phyloP scores from a whole-genome alignment of 2,113 vertebrate genomes.

The Channa maculata region DNA sequence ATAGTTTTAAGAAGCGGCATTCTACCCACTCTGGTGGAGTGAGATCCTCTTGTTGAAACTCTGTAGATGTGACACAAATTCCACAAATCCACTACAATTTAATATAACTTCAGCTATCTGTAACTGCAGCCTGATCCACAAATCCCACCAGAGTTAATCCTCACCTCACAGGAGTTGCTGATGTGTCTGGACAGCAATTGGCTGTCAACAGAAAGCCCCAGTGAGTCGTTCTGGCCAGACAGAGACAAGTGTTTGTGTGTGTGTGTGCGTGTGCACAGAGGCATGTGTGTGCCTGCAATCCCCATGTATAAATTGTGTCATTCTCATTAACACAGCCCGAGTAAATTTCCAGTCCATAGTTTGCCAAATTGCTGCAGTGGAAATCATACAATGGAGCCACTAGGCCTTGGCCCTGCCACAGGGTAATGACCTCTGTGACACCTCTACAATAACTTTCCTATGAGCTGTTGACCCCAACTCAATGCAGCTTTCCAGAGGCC shows the following conservation, averaged over 20 bases:
- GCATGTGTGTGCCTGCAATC: conserved; percentile 15
- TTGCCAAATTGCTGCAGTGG: conserved; percentile 23
- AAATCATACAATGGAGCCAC: not conserved
- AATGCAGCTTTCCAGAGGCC: conserved; percentile 33
- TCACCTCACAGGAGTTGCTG: conserved; percentile 30
- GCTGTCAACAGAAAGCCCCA: conserved; percentile 21
- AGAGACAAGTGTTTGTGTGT: conserved; percentile 5
- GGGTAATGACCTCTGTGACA: conserved; percentile 66
- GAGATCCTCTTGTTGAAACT: conserved; percentile 12
- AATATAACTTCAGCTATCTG: conserved; percentile 47
- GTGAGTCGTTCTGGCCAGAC: conserved; percentile 28
- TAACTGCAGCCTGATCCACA: conserved; percentile 29
- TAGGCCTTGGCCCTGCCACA: conserved; percentile 29
- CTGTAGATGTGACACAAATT: conserved; percentile 27
- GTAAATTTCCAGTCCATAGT: conserved; percentile 57
- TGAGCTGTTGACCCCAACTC: conserved; percentile 55
- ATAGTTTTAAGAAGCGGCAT: conserved; percentile 20
- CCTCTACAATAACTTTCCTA: conserved; percentile 65
- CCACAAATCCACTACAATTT: conserved; percentile 49
- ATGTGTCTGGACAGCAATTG: conserved; percentile 33
- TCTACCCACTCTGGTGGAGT: conserved; percentile 11
- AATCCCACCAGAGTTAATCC: conserved; percentile 53
- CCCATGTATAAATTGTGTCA: conserved; percentile 21
- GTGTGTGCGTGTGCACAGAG: not conserved
- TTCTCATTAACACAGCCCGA: conserved; percentile 66